phyloP scores from a whole-genome alignment of 2,888 invertebrate species.

The Crepidodera aurea region DNA sequence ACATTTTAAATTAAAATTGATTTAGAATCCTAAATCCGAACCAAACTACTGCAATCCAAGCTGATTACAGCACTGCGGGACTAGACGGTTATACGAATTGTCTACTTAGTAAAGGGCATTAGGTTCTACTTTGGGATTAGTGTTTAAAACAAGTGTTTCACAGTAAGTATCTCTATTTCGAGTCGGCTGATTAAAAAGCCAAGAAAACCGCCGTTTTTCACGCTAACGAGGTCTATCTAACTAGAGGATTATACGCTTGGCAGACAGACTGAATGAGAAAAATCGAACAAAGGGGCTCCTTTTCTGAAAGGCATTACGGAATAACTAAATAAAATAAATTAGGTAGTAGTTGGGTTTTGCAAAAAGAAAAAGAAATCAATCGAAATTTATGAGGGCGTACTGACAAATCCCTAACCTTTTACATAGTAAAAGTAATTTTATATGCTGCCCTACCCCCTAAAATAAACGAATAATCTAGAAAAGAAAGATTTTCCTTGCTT shows the following conservation, averaged over 20 bases:
- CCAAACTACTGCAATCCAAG: not conserved
- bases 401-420: no score
- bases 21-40: no score
- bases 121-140: constrained; percentile 19
- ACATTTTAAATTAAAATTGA: no score
- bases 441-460: no score
- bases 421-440: no score
- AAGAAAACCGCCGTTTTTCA: constrained; percentile 32
- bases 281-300: constrained; percentile 13
- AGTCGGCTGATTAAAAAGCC: constrained; percentile 33
- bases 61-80: not conserved
- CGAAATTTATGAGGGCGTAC: no score
- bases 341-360: not conserved
- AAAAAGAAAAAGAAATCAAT: no score
- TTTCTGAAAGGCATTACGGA: no score
- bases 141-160: constrained; percentile 29
- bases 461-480: no score
- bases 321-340: no score
- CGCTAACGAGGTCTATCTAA: constrained; percentile 30
- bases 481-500: no score
- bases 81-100: constrained; percentile 12
- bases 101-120: constrained; percentile 14
- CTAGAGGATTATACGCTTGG: constrained; percentile 19
- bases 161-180: constrained; percentile 25
- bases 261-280: constrained; percentile 1